A percentile compares a stretch with the other conserved stretches of the same genome.
These are phyloP conservation scores for Coccyzus lansbergi DNA, from an alignment of 2,797 vertebrate species.

Conservation along the genomic window DNA sequence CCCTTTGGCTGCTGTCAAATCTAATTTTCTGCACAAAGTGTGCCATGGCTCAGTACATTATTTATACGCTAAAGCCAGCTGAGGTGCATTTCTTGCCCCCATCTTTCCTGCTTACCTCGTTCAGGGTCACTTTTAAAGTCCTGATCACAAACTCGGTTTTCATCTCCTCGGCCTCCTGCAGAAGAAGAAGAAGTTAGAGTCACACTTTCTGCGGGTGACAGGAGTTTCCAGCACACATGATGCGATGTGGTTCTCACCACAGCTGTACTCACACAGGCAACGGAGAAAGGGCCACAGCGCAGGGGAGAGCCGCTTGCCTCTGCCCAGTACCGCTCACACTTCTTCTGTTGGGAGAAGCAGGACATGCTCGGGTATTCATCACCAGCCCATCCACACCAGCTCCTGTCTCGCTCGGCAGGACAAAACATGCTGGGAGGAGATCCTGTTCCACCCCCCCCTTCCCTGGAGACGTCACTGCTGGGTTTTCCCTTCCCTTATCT, in stretches of 20 bases:
- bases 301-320: constrained; percentile 74
- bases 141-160: constrained; percentile 89
- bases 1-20: not conserved
- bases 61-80: not conserved
- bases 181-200: constrained; percentile 23
- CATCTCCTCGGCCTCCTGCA: constrained; percentile 86
- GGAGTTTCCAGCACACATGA: rapidly evolving
- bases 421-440: not conserved
- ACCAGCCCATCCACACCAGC: not conserved
- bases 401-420: not conserved
- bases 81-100: not conserved
- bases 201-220: not conserved
- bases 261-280: constrained; percentile 88
- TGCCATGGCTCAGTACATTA: not conserved
- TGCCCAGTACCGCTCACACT: constrained; percentile 95
- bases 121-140: constrained; percentile 81
- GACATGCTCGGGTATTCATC: not conserved
- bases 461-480: not conserved
- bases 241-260: not conserved
- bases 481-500: not conserved
- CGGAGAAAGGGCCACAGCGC: constrained; percentile 82
- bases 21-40: not conserved
- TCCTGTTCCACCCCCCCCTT: not conserved
- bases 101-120: constrained; percentile 68
- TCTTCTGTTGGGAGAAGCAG: constrained; percentile 85